Conservation (phyloP, 1,140 invertebrate species). For the Papilio helenus region DNA sequence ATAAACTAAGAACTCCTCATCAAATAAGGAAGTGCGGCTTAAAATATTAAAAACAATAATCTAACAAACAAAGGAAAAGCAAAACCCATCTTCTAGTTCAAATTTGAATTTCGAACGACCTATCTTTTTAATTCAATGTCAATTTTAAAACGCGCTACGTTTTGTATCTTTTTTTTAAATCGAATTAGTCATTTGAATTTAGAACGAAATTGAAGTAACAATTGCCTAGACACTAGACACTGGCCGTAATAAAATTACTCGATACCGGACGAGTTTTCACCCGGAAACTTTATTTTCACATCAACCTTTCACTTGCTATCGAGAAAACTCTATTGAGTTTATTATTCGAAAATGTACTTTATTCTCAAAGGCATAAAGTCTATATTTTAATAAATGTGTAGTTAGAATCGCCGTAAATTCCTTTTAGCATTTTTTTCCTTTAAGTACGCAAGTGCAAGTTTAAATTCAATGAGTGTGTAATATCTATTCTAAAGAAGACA, state of each 20-base stretch:
- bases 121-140: neutral
- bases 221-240: conserved; percentile 36
- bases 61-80: neutral
- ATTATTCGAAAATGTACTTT: conserved; percentile 19
- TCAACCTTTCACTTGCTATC: conserved; percentile 57
- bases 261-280: conserved; percentile 53
- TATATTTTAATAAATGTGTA: neutral
- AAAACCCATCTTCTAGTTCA: neutral
- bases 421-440: conserved; percentile 24
- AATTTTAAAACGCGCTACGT: neutral
- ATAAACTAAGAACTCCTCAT: too few relatives aligned
- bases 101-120: neutral
- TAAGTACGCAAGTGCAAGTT: conserved; percentile 6
- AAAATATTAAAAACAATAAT: neutral
- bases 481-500: neutral
- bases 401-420: neutral
- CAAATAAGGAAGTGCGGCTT: neutral
- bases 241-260: conserved; percentile 36
- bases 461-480: neutral
- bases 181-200: neutral
- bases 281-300: conserved; percentile 58
- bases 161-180: too few relatives aligned
- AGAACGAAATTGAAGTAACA: neutral
- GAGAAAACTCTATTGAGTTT: conserved; percentile 48
- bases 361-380: neutral